Evolutionary conservation across 2,113 vertebrate genomes (phyloP).

Genomic region (rat (Rattus norvegicus)): DNA sequence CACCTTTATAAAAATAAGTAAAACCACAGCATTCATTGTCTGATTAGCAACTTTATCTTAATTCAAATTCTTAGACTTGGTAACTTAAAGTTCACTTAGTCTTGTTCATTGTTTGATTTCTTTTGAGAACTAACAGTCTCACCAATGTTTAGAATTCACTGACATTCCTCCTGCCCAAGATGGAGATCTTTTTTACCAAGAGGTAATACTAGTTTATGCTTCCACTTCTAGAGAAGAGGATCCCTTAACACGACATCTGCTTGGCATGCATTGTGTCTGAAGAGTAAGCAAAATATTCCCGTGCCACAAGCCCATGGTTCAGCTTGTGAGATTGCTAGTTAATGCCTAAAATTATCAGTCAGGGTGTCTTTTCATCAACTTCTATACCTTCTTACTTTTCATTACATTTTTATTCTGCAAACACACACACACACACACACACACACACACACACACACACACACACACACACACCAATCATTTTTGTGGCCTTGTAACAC

Average conservation of each 20-base stretch:
- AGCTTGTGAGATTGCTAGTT: background rate
- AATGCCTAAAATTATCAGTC: background rate
- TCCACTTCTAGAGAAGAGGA: slow-evolving; percentile 13
- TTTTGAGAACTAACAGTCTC: background rate
- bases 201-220: background rate
- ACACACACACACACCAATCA: background rate
- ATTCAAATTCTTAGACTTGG: background rate
- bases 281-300: background rate
- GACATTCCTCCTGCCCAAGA: background rate
- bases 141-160: background rate
- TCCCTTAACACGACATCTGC: background rate
- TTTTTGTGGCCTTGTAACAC: background rate
- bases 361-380: background rate
- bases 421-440: background rate
- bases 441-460: background rate
- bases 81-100: background rate
- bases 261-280: background rate
- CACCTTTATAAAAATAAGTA: slow-evolving; percentile 2
- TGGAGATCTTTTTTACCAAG: background rate
- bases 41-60: background rate
- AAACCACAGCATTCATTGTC: background rate
- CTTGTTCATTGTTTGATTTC: slow-evolving; percentile 22
- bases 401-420: background rate
- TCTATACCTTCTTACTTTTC: background rate
- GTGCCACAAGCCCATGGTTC: background rate